phyloP scores from a whole-genome alignment of 2,888 invertebrate species.

The Molorchus minor region DNA sequence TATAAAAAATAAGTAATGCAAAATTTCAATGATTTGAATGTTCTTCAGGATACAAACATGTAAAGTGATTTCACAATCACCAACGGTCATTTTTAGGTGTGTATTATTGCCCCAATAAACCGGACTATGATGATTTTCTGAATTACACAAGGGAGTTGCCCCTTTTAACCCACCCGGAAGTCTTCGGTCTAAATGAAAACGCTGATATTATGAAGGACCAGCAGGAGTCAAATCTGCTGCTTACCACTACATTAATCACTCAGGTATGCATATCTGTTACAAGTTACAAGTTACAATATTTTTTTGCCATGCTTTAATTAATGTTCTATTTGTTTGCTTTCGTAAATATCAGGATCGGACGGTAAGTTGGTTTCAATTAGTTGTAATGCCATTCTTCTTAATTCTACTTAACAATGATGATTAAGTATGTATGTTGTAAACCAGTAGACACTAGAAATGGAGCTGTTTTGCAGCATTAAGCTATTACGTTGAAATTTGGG shows the following conservation, averaged over 20 bases:
- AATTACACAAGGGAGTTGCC: slow-evolving; percentile 76
- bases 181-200: slow-evolving; percentile 93
- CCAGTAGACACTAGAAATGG: too few relatives aligned
- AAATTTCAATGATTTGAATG: too few relatives aligned
- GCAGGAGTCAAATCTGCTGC: slow-evolving; percentile 81
- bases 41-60: too few relatives aligned
- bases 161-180: slow-evolving; percentile 79
- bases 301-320: neutral
- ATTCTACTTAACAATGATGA: too few relatives aligned
- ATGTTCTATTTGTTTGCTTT: slow-evolving; percentile 1
- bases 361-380: slow-evolving; percentile 2
- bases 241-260: slow-evolving; percentile 77
- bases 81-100: slow-evolving; percentile 67
- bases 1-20: too few relatives aligned
- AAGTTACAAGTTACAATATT: neutral
- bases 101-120: slow-evolving; percentile 78
- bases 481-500: too few relatives aligned
- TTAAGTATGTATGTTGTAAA: too few relatives aligned
- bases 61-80: too few relatives aligned
- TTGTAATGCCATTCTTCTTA: too few relatives aligned
- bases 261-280: slow-evolving; percentile 69
- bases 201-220: slow-evolving; percentile 93
- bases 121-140: slow-evolving; percentile 77
- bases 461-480: too few relatives aligned
- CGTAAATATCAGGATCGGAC: slow-evolving; percentile 9